phyloP scores from a whole-genome alignment of 1,140 invertebrate species.

The Popillia japonica region DNA sequence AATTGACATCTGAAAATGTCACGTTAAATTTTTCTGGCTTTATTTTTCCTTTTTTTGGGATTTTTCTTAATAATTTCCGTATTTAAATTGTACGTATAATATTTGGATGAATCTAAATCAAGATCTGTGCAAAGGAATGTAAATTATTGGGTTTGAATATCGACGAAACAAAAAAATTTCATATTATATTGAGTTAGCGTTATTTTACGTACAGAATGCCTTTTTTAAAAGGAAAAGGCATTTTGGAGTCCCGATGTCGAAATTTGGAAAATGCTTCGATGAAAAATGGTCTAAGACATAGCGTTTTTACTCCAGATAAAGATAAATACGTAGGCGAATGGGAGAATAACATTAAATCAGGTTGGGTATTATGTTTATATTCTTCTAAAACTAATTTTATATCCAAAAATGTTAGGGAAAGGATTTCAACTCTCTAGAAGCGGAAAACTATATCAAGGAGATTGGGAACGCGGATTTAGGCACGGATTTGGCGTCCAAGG shows the following conservation, averaged over 20 bases:
- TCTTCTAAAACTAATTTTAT: background rate
- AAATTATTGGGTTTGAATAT: background rate
- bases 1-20: background rate
- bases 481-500: constrained; percentile 63
- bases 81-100: background rate
- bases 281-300: constrained; percentile 64
- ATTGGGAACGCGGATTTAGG: constrained; percentile 56
- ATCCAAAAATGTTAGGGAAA: constrained; percentile 49
- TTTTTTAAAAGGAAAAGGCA: constrained; percentile 46
- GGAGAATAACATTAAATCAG: constrained; percentile 65
- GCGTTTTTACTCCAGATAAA: constrained; percentile 62
- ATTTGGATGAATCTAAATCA: background rate
- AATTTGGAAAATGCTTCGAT: constrained; percentile 54
- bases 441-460: constrained; percentile 57
- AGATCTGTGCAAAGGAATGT: background rate
- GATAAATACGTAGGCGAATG: constrained; percentile 67
- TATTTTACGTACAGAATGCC: constrained; percentile 44
- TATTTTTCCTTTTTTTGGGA: background rate
- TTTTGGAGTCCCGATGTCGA: constrained; percentile 38
- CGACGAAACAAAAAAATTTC: constrained; percentile 12
- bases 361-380: constrained; percentile 55
- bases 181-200: background rate
- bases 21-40: background rate
- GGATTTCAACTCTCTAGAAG: constrained; percentile 47
- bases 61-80: background rate